A percentile compares a stretch with the other conserved stretches of the same genome.
phyloP scores from a whole-genome alignment of 2,797 vertebrate genomes.

The Myripristis murdjan region DNA sequence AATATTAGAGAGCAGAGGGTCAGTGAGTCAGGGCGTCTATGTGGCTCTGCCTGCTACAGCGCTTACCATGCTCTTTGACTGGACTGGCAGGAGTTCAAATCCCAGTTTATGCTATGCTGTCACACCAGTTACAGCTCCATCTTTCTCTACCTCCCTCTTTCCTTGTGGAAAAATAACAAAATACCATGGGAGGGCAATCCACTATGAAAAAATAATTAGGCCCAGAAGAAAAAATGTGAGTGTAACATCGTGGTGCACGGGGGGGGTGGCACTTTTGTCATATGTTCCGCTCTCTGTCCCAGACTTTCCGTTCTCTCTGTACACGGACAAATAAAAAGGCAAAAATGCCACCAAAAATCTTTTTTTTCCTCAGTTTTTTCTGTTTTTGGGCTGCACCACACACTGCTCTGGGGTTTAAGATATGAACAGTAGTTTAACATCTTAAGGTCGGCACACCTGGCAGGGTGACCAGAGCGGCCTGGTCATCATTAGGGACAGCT shows the following conservation, averaged over 20 bases:
- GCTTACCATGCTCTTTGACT: background rate
- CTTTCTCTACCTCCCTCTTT: background rate
- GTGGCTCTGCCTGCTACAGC: background rate
- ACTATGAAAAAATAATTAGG: background rate
- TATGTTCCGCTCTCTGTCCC: too few species aligned
- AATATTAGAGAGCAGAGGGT: too few species aligned
- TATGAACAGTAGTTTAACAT: background rate
- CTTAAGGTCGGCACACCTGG: background rate
- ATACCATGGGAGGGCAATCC: background rate
- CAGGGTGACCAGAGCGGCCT: background rate
- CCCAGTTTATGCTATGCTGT: background rate
- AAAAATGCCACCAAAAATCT: too few species aligned
- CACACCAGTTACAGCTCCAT: background rate
- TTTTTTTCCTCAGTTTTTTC: too few species aligned
- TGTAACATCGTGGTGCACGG: too few species aligned
- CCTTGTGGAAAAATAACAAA: background rate
- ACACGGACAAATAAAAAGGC: too few species aligned
- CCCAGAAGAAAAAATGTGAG: background rate
- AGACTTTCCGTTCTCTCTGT: too few species aligned
- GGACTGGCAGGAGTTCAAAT: background rate
- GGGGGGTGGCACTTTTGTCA: background rate
- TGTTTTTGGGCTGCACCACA: too few species aligned
- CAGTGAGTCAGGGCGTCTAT: background rate
- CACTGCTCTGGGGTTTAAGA: background rate
- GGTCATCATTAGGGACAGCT: conserved; percentile 5